Evolutionary conservation across 1,140 invertebrate genomes (phyloP).

Genomic region (Trachymyrmex septentrionalis): DNA sequence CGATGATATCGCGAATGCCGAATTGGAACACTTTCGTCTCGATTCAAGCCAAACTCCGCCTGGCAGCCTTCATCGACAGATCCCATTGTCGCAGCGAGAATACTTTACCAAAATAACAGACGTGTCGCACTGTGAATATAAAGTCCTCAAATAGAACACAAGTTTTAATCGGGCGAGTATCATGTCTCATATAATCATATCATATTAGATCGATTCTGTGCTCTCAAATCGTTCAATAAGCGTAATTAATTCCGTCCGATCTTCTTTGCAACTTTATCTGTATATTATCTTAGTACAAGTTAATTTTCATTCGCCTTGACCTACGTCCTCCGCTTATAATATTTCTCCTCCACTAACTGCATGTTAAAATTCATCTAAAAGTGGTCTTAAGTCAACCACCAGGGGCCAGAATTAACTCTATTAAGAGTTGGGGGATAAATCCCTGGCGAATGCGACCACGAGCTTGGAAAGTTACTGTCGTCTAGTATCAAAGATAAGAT

Average conservation of each 20-base stretch:
- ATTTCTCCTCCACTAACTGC: neutral
- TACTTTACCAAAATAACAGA: slow-evolving; percentile 6
- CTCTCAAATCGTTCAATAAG: neutral
- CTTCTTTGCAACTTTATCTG: neutral
- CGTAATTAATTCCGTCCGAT: neutral
- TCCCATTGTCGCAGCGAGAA: neutral
- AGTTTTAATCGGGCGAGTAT: slow-evolving; percentile 15
- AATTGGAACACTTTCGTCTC: neutral
- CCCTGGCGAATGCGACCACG: slow-evolving; percentile 1
- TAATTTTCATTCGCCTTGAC: slow-evolving; percentile 46
- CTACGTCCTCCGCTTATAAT: neutral
- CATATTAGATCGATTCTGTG: neutral
- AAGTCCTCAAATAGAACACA: neutral
- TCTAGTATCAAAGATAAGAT: slow-evolving; percentile 9
- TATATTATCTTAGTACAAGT: neutral
- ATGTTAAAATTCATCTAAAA: slow-evolving; percentile 44
- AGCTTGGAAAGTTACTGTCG: slow-evolving; percentile 24
- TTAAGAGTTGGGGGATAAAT: slow-evolving; percentile 31
- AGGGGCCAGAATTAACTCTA: slow-evolving; percentile 44
- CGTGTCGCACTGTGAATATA: neutral
- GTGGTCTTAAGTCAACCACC: slow-evolving; percentile 29
- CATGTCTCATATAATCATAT: neutral
- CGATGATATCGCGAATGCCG: neutral
- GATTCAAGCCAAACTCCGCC: neutral
- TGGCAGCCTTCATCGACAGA: neutral